Evolutionary conservation across 2,113 vertebrate species (phyloP).

Genomic region (Rattus norvegicus): DNA sequence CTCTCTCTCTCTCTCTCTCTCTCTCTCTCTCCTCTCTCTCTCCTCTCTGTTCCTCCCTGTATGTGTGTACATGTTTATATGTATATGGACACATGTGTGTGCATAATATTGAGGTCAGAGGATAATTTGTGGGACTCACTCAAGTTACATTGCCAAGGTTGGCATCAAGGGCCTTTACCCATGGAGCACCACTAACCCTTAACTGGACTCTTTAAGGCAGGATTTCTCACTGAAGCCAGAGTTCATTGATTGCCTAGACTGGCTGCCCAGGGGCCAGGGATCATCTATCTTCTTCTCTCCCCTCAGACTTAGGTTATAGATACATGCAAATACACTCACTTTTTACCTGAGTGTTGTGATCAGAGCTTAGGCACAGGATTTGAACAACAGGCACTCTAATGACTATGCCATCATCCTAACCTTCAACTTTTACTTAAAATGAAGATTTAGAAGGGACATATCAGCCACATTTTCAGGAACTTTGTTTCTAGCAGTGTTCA

Average conservation of each 20-base stretch:
- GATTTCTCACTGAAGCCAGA: not conserved
- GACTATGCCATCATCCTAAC: no score
- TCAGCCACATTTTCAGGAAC: not conserved
- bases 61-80: not conserved
- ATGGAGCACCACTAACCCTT: not conserved
- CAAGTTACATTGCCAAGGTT: no score
- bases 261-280: not conserved
- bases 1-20: not conserved
- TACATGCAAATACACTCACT: not conserved
- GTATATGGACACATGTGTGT: not conserved
- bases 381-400: not conserved
- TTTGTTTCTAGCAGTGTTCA: not conserved
- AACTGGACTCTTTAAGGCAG: not conserved
- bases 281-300: not conserved
- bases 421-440: not conserved
- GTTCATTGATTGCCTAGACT: not conserved
- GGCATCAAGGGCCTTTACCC: not conserved
- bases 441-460: not conserved
- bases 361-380: not conserved
- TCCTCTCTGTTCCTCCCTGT: no score
- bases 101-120: not conserved
- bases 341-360: not conserved
- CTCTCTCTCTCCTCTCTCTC: not conserved
- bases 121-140: not conserved
- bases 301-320: not conserved